Evolutionary conservation across 2,113 vertebrate species (phyloP).

Genomic region (Tetraodon nigroviridis): DNA sequence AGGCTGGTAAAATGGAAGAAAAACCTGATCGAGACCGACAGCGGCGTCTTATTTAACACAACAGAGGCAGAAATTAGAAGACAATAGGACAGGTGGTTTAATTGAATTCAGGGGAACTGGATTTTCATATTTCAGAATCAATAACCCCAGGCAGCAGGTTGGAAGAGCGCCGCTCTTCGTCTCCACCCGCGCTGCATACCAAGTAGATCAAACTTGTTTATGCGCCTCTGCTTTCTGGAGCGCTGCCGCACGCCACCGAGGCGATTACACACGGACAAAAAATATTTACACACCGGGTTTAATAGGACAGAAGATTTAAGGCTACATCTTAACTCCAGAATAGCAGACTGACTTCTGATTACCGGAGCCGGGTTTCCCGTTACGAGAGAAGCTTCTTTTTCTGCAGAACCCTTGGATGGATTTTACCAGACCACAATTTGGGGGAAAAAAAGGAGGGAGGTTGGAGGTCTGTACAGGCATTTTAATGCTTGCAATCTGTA

Average conservation of each 20-base stretch:
- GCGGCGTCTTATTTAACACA: not conserved
- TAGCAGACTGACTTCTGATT: not conserved
- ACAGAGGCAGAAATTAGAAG: not conserved
- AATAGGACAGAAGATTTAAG: too few relatives aligned
- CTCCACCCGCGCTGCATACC: constrained; percentile 11
- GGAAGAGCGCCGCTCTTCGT: not conserved
- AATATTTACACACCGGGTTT: too few relatives aligned
- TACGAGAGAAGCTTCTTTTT: too few relatives aligned
- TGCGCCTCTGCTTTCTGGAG: constrained; percentile 28
- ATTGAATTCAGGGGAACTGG: constrained; percentile 2
- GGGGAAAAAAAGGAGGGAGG: too few relatives aligned
- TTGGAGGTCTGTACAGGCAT: too few relatives aligned
- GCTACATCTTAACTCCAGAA: too few relatives aligned
- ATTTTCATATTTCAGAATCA: constrained; percentile 8
- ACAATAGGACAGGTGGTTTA: not conserved
- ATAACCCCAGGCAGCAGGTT: constrained; percentile 24
- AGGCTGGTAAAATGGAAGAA: not conserved
- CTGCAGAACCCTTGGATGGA: too few relatives aligned
- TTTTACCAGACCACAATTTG: too few relatives aligned
- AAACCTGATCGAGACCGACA: not conserved
- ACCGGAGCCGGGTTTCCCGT: constrained; percentile 16
- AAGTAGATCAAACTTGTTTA: constrained; percentile 39
- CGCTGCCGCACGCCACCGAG: constrained; percentile 36
- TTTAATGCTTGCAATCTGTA: too few relatives aligned
- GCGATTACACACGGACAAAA: constrained; percentile 25